Evolutionary conservation across 2,113 vertebrate species (phyloP).

Genomic region (Apodemus speciosus): DNA sequence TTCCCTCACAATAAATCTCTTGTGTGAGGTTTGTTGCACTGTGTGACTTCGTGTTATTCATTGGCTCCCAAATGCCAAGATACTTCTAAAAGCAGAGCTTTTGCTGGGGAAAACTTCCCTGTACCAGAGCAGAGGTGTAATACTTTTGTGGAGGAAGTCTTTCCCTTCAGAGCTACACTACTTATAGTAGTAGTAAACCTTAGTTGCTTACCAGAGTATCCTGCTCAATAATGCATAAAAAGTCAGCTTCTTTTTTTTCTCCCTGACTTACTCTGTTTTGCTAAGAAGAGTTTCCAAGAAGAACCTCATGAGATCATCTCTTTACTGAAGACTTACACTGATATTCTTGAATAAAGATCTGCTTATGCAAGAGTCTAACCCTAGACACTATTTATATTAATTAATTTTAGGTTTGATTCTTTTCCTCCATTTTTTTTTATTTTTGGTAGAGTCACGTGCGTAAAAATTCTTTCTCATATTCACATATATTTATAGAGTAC

Average conservation of each 20-base stretch:
- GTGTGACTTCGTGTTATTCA: neutral
- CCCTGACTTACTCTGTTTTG: neutral
- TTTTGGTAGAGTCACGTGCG: neutral
- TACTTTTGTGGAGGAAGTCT: neutral
- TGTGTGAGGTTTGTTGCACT: neutral
- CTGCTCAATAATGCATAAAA: neutral
- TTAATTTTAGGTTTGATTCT: slow-evolving; percentile 35
- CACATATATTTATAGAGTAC: slow-evolving; percentile 22
- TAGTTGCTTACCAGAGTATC: slow-evolving; percentile 13
- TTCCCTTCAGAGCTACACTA: neutral
- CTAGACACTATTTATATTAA: neutral
- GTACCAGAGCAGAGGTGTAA: neutral
- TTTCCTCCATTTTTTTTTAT: neutral
- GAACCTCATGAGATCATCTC: slow-evolving; percentile 42
- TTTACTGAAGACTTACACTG: slow-evolving; percentile 16
- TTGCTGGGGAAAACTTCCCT: neutral
- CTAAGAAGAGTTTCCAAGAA: neutral
- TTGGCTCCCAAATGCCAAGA: neutral
- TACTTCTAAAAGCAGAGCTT: neutral
- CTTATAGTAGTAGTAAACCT: neutral
- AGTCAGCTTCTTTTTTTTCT: slow-evolving; percentile 44
- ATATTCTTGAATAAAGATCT: slow-evolving; percentile 24
- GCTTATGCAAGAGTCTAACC: neutral
- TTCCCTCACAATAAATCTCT: neutral
- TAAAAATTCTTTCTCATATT: slow-evolving; percentile 26